Conservation (phyloP, 2,888 invertebrate genomes). For the Meliscaeva auricollis region DNA sequence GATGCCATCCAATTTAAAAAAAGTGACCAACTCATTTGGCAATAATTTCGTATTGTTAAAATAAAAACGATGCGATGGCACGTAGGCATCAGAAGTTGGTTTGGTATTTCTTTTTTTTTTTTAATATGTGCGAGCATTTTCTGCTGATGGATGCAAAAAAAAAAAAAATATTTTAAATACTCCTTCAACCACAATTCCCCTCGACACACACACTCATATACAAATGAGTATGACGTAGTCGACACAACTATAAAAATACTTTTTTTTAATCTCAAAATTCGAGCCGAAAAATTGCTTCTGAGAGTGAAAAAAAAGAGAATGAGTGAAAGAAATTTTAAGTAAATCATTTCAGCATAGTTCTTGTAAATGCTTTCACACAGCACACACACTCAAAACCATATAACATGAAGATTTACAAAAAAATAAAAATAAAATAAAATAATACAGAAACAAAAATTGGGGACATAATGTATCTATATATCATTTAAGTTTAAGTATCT, state of each 20-base stretch:
- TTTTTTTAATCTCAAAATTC: slow-evolving; percentile 51
- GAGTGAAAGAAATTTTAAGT: slow-evolving; percentile 15
- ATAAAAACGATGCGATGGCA: background rate
- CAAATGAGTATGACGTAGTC: background rate
- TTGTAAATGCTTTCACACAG: slow-evolving; percentile 45
- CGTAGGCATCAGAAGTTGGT: background rate
- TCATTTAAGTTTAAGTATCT: slow-evolving; percentile 25
- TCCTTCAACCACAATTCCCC: slow-evolving; percentile 9
- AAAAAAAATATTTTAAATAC: slow-evolving; percentile 24
- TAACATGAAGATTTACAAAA: background rate
- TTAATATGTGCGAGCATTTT: background rate
- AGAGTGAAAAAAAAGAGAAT: slow-evolving; percentile 33
- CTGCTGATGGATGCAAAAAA: slow-evolving; percentile 12
- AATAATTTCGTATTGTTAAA: slow-evolving; percentile 19
- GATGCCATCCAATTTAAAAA: background rate
- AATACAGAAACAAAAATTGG: background rate
- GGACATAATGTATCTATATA: slow-evolving; percentile 22
- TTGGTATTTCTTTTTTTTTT: too few species aligned
- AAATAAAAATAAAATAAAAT: slow-evolving; percentile 17
- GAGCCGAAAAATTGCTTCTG: slow-evolving; percentile 43
- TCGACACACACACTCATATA: slow-evolving; percentile 22
- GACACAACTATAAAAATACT: slow-evolving; percentile 54
- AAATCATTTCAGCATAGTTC: slow-evolving; percentile 28
- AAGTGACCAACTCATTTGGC: slow-evolving; percentile 30
- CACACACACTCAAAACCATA: slow-evolving; percentile 44